Conservation (phyloP, 2,888 invertebrate species). For the Alsophila aescularia region DNA sequence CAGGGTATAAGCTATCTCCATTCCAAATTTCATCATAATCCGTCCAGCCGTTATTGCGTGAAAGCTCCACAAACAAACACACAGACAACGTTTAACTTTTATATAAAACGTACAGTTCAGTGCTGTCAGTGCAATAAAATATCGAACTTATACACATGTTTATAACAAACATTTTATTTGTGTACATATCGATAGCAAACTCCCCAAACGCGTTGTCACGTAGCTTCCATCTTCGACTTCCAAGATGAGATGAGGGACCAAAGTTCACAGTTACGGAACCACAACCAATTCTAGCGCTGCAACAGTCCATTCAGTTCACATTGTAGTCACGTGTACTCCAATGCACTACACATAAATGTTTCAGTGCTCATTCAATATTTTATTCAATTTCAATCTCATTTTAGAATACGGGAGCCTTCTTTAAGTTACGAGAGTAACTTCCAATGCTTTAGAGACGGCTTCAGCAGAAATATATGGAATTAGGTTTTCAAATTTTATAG, state of each 20-base stretch:
- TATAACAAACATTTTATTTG: too few species aligned
- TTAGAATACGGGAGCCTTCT: constrained; percentile 31
- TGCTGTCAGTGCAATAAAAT: too few species aligned
- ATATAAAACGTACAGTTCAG: too few species aligned
- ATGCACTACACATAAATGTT: constrained; percentile 37
- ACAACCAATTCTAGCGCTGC: constrained; percentile 26
- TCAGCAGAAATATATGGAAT: constrained; percentile 23
- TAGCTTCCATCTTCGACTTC: constrained; percentile 18
- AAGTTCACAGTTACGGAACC: constrained; percentile 31
- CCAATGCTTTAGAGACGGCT: constrained; percentile 28
- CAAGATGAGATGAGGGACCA: constrained; percentile 34
- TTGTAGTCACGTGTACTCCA: constrained; percentile 34
- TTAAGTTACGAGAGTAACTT: constrained; percentile 35
- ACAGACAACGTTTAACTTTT: too few species aligned
- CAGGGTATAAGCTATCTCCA: too few species aligned
- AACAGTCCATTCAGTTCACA: constrained; percentile 24
- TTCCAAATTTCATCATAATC: too few species aligned
- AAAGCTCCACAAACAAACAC: too few species aligned
- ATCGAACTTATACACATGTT: too few species aligned
- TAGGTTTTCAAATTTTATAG: constrained; percentile 25
- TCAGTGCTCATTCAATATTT: constrained; percentile 39
- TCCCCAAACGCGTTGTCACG: not conserved
- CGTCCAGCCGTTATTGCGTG: too few species aligned
- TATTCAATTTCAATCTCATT: constrained; percentile 42
- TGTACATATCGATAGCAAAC: not conserved